These are phyloP conservation scores for Pampus argenteus DNA, from an alignment of 2,797 vertebrate species.

Conservation along the genomic window DNA sequence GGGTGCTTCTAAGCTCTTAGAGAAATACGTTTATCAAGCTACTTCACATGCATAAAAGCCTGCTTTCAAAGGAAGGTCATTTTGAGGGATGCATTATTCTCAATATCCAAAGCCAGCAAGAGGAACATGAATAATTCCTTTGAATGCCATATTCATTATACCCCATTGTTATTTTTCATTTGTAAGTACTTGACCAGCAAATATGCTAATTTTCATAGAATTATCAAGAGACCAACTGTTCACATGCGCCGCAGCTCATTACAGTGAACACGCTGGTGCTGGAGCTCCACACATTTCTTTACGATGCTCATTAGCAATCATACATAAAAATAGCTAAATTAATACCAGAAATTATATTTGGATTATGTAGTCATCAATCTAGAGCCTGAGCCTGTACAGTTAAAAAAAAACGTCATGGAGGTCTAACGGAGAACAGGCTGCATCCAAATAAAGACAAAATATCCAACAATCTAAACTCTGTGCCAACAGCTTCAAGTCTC, in stretches of 20 bases:
- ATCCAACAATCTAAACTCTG: too few relatives aligned
- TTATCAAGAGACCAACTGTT: conserved; percentile 13
- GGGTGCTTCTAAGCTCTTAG: not conserved
- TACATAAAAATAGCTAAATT: not conserved
- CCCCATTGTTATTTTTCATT: conserved; percentile 19
- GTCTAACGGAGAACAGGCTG: not conserved
- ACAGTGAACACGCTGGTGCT: conserved; percentile 7
- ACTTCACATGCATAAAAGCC: not conserved
- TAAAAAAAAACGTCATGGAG: not conserved
- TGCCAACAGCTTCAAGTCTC: conserved; percentile 55
- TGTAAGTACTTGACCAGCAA: conserved; percentile 2
- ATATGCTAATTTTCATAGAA: conserved; percentile 18
- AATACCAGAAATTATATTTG: not conserved
- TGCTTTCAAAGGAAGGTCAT: conserved; percentile 26
- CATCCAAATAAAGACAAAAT: conserved; percentile 10
- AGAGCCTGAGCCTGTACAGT: not conserved
- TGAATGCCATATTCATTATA: conserved; percentile 50
- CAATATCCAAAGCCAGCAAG: conserved; percentile 15
- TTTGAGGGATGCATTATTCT: conserved; percentile 26
- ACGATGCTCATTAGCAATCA: conserved; percentile 11
- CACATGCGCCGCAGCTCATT: conserved; percentile 6
- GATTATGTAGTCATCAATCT: not conserved
- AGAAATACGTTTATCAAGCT: not conserved
- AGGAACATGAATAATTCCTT: conserved; percentile 21
- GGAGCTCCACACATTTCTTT: not conserved